Evolutionary conservation across 2,888 invertebrate genomes (phyloP), one percentile per base, ranked within the genome.

Genomic region (Maniola hyperantus): DNA sequence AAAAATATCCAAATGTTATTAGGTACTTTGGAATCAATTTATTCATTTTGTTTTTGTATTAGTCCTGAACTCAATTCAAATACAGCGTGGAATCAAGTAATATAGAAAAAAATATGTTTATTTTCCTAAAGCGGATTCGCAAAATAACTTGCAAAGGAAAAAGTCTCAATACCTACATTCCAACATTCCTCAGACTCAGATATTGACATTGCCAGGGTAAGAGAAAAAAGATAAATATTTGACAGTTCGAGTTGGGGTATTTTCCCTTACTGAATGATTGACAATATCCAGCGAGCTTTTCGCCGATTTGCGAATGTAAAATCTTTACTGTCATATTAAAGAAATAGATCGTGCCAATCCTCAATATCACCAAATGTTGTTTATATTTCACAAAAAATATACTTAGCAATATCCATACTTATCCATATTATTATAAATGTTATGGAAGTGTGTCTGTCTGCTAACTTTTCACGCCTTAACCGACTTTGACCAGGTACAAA

Each of bases 141-240:
- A 75, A 79, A 86, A 84, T 81, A 83, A 77, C 78, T 80, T 75
- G 69, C 74, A 75, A 79, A 69, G 76, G 73, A 78, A 81, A 79
- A 82, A 78, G 79, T 81, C 80, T 85, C 78, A 80, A 82, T 84
- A 79, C 80, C 79, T 78, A 82, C 80, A 84, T 83, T 79, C 80
- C 79, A 71, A 75, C 79, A 79, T 82, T 82, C 79, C 73, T 73
- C 74, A 71, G 73, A 73, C 78, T 72, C 76, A 73, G 77, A 83
- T 85, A 88, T 87, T 85, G 85, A 83, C 83, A 83, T 84, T 79
- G 77, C 79, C 74, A 79, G 74, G 75, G 80, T 79, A 79, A 79
- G 77, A 80, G 79, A 79, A 80, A 81, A 79, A 77, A 74, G 74
- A 71, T 68, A 73, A 71, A 69, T 83, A 87, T 87, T 85, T 87